These are phyloP conservation scores for Theocolax elegans DNA, from an alignment of 1,140 invertebrate species.

Conservation along the genomic window DNA sequence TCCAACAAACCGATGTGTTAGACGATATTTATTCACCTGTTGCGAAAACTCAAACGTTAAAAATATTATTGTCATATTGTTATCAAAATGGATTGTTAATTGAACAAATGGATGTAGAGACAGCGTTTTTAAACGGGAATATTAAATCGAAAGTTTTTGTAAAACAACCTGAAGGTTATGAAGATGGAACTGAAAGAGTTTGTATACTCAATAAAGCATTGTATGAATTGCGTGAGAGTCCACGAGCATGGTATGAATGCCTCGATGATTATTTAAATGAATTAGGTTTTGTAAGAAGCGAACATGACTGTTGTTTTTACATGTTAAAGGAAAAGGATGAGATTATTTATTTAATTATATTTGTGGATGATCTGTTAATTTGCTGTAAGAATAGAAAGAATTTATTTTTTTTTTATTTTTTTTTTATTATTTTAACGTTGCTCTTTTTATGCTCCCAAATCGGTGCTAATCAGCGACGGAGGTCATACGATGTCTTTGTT, in stretches of 20 bases:
- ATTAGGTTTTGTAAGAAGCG: background rate
- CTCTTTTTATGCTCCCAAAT: no score
- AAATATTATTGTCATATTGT: constrained; percentile 1
- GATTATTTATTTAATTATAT: background rate
- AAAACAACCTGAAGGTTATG: background rate
- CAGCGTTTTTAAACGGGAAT: no score
- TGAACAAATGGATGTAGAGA: background rate
- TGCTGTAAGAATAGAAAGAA: background rate
- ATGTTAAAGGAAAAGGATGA: background rate
- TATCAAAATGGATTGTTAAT: background rate
- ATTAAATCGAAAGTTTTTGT: background rate
- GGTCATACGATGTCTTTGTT: no score
- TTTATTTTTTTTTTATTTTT: no score
- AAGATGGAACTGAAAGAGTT: background rate
- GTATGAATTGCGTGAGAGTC: background rate
- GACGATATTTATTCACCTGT: background rate
- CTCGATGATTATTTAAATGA: background rate
- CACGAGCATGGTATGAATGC: background rate
- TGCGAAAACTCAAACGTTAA: background rate
- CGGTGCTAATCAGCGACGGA: no score
- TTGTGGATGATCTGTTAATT: constrained; percentile 1
- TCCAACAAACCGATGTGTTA: background rate
- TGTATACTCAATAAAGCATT: background rate
- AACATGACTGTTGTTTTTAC: background rate
- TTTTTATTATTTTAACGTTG: no score